phyloP scores from a whole-genome alignment of 2,797 vertebrate species.

The Macrochelys suwanniensis region DNA sequence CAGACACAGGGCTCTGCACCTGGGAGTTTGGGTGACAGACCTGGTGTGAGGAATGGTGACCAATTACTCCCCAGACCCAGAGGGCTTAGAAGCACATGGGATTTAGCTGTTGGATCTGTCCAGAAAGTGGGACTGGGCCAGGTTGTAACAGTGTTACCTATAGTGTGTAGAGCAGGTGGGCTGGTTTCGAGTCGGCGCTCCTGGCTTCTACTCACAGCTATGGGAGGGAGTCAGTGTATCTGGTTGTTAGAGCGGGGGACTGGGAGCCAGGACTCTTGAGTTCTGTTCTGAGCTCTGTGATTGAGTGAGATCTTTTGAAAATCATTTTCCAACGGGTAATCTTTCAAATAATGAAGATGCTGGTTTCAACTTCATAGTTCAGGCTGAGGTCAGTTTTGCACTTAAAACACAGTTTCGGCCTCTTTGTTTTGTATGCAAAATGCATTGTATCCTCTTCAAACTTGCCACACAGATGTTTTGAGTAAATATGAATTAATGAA shows the following conservation, averaged over 20 bases:
- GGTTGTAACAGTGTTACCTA: not conserved
- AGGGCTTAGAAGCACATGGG: not conserved
- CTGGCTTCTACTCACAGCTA: not conserved
- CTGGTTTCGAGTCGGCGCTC: not conserved
- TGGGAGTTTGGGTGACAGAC: not conserved
- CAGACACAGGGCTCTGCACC: not conserved
- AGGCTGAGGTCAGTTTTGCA: not conserved
- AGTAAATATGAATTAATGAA: not conserved
- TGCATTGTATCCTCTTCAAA: not conserved
- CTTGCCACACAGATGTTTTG: not conserved
- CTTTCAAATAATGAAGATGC: not conserved
- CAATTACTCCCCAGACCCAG: too few species aligned
- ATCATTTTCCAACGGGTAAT: not conserved
- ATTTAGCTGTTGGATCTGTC: not conserved
- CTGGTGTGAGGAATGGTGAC: not conserved
- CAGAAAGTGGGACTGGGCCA: not conserved
- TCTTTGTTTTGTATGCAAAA: conserved; percentile 11
- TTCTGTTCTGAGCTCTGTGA: not conserved
- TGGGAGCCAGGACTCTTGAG: too few species aligned
- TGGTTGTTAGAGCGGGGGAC: too few species aligned
- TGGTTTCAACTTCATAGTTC: not conserved
- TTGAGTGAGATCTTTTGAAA: not conserved
- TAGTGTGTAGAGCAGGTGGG: not conserved
- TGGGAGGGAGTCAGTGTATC: not conserved
- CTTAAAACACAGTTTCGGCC: not conserved